Evolutionary conservation across 2,113 vertebrate genomes (phyloP).

Genomic region (Cyphomyrus plagiostoma): DNA sequence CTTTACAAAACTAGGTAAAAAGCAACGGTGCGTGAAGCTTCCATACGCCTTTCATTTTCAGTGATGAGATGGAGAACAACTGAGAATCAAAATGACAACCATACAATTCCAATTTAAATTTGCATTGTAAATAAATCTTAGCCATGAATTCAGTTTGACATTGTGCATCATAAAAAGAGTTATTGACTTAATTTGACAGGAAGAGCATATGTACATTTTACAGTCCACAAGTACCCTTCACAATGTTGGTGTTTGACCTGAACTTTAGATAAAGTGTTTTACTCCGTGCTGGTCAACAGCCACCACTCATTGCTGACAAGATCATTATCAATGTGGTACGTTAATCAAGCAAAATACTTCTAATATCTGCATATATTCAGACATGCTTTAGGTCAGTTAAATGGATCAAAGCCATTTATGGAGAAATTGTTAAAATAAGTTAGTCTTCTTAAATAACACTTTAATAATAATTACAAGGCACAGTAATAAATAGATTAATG

Average conservation of each 20-base stretch:
- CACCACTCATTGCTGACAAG: neutral
- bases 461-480: constrained; percentile 79
- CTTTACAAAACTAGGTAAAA: constrained; percentile 78
- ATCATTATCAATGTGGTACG: neutral
- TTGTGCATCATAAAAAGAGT: constrained; percentile 55
- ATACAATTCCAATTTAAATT: constrained; percentile 92
- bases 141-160: constrained; percentile 18
- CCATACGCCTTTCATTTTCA: constrained; percentile 29
- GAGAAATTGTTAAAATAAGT: constrained; percentile 67
- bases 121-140: constrained; percentile 88
- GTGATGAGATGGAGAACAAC: constrained; percentile 57
- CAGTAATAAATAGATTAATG: constrained; percentile 73
- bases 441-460: constrained; percentile 77
- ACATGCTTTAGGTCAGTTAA: neutral
- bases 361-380: neutral
- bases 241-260: neutral
- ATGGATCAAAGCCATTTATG: neutral
- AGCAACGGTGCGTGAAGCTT: constrained; percentile 45
- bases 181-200: constrained; percentile 88
- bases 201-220: neutral
- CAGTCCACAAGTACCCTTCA: neutral
- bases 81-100: constrained; percentile 53
- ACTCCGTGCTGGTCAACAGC: neutral
- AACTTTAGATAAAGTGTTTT: neutral
- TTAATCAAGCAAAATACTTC: neutral